Evolutionary conservation across 2,797 vertebrate species (phyloP).

Genomic region (Paedocypris micromegethes): DNA sequence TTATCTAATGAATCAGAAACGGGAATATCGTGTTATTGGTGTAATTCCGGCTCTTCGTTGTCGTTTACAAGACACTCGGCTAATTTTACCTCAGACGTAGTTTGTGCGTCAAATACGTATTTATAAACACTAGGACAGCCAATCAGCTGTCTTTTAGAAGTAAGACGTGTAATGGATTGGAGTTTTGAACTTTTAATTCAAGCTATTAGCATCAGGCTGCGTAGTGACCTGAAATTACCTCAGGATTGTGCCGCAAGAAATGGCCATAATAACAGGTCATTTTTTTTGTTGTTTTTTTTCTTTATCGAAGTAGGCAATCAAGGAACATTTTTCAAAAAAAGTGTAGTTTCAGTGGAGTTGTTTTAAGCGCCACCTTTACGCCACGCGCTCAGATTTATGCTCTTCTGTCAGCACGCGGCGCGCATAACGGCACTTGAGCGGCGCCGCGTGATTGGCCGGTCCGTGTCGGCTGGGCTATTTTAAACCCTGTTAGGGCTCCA

Average conservation of each 20-base stretch:
- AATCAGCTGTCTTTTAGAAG: too few species aligned
- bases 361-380: conserved; percentile 11
- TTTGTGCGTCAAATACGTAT: too few species aligned
- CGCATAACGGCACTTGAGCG: conserved; percentile 43
- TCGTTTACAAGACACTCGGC: too few species aligned
- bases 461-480: conserved; percentile 25
- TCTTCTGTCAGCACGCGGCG: conserved; percentile 20
- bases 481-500: conserved; percentile 7
- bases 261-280: conserved; percentile 10
- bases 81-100: too few species aligned
- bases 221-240: neutral
- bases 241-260: neutral
- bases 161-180: too few species aligned
- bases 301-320: conserved; percentile 6
- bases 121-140: too few species aligned
- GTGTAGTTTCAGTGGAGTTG: conserved; percentile 12
- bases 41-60: too few species aligned
- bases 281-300: neutral
- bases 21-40: too few species aligned
- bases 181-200: too few species aligned
- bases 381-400: conserved; percentile 1
- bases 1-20: too few species aligned
- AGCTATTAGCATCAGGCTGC: too few species aligned
- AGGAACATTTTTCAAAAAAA: neutral
- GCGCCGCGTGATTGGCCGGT: conserved; percentile 30